These are phyloP conservation scores for Ashinkailepas kermadecensis DNA, from an alignment of 2,888 invertebrate species.

Conservation along the genomic window DNA sequence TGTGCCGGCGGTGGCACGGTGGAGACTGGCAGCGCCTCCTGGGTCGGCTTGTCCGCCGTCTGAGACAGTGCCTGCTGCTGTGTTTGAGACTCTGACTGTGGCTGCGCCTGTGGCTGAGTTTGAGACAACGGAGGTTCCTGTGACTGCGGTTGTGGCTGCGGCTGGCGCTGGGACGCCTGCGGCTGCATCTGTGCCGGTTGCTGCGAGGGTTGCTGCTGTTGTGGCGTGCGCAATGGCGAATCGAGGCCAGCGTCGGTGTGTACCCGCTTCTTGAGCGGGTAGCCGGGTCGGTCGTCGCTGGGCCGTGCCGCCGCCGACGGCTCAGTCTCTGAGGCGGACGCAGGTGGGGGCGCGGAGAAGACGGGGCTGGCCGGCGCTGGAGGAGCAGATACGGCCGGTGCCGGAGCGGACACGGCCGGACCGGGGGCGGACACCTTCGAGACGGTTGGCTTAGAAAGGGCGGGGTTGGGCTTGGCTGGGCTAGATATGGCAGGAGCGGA, in stretches of 20 bases:
- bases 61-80: too few relatives aligned
- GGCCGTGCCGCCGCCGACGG: neutral
- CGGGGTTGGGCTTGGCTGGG: too few relatives aligned
- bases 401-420: neutral
- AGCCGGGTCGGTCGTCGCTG: neutral
- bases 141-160: too few relatives aligned
- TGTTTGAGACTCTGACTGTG: too few relatives aligned
- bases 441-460: too few relatives aligned
- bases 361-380: neutral
- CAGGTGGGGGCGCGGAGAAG: neutral
- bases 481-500: too few relatives aligned
- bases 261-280: constrained; percentile 5
- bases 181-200: neutral
- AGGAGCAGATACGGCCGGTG: neutral
- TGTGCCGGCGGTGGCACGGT: neutral
- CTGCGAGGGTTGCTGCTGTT: too few relatives aligned
- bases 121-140: too few relatives aligned
- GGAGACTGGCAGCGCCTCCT: too few relatives aligned
- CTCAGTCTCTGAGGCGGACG: neutral
- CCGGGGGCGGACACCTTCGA: neutral
- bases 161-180: too few relatives aligned
- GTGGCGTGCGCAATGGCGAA: neutral
- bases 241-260: neutral
- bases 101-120: too few relatives aligned
- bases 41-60: too few relatives aligned